phyloP scores from a whole-genome alignment of 1,140 invertebrate species.

The Drosophila varians region DNA sequence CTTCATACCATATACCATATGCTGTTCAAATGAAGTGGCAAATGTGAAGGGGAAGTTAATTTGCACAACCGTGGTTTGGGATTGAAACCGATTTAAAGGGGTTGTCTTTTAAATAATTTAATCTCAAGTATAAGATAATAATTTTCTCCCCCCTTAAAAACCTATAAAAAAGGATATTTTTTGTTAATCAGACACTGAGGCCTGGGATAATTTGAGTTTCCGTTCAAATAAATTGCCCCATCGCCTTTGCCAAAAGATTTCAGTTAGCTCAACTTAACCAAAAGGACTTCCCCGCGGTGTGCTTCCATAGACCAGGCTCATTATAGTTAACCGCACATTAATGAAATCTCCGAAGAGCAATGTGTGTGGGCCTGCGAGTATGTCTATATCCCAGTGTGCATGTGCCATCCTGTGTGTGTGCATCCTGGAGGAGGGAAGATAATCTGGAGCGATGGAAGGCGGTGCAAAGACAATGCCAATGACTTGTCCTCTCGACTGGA shows the following conservation, averaged over 20 bases:
- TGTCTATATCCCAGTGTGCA: constrained; percentile 5
- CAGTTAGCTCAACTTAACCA: constrained; percentile 23
- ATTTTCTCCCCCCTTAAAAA: background rate
- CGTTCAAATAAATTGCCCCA: constrained; percentile 27
- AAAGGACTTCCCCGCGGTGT: constrained; percentile 25
- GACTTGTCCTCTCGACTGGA: constrained; percentile 22
- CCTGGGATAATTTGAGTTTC: constrained; percentile 18
- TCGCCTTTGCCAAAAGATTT: constrained; percentile 26
- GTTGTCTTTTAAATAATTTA: too few relatives aligned
- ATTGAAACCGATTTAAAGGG: too few relatives aligned
- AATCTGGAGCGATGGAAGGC: constrained; percentile 5
- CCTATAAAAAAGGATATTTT: background rate
- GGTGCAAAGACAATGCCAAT: constrained; percentile 19
- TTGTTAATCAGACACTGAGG: background rate
- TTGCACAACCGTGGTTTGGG: background rate
- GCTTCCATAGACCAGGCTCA: constrained; percentile 39
- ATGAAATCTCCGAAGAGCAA: constrained; percentile 61
- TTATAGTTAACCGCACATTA: constrained; percentile 79
- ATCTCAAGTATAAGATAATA: too few relatives aligned
- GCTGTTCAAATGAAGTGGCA: constrained; percentile 7
- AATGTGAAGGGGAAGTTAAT: background rate
- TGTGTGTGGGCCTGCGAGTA: constrained; percentile 19
- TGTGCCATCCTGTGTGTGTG: constrained; percentile 31
- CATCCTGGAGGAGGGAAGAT: constrained; percentile 26
- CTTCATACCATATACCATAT: background rate